These are phyloP conservation scores for Patagioenas fasciata DNA, from an alignment of 2,113 vertebrate genomes.

Conservation along the genomic window DNA sequence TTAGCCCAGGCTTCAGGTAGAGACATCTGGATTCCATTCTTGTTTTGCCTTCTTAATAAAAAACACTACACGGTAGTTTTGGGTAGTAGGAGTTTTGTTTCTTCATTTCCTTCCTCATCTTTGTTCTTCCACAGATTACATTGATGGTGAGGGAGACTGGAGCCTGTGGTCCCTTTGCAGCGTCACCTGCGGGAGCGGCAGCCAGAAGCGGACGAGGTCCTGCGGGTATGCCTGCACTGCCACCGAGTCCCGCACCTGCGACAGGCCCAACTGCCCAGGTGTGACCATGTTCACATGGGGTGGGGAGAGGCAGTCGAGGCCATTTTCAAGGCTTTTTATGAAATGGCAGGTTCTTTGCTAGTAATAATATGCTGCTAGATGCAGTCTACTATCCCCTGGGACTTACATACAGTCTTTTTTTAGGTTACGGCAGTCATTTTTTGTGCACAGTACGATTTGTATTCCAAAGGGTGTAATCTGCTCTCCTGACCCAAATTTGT, in stretches of 20 bases:
- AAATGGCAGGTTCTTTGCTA: background rate
- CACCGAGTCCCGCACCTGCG: conserved; percentile 93
- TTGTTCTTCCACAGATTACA: conserved; percentile 81
- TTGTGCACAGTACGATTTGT: background rate
- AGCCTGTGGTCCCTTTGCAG: conserved; percentile 92
- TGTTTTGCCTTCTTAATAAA: conserved; percentile 45
- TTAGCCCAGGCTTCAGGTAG: conserved; percentile 62
- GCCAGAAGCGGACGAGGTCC: conserved; percentile 90
- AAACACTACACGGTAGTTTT: conserved; percentile 43
- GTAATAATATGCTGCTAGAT: background rate
- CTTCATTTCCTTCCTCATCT: background rate
- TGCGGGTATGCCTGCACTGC: conserved; percentile 95
- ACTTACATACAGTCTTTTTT: background rate
- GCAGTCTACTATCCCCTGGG: background rate
- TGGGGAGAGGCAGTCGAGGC: accelerated
- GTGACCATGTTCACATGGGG: accelerated
- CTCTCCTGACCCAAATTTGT: background rate
- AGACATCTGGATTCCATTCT: conserved; percentile 79
- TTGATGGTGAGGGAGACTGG: conserved; percentile 94
- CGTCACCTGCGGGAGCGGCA: conserved; percentile 91
- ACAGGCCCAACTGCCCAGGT: conserved; percentile 93
- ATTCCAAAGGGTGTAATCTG: background rate
- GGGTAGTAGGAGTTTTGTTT: background rate
- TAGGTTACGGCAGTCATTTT: background rate
- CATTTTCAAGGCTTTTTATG: background rate